Base-by-base conservation (phyloP, 2,113 vertebrate species). In the Scopus umbretta region DNA sequence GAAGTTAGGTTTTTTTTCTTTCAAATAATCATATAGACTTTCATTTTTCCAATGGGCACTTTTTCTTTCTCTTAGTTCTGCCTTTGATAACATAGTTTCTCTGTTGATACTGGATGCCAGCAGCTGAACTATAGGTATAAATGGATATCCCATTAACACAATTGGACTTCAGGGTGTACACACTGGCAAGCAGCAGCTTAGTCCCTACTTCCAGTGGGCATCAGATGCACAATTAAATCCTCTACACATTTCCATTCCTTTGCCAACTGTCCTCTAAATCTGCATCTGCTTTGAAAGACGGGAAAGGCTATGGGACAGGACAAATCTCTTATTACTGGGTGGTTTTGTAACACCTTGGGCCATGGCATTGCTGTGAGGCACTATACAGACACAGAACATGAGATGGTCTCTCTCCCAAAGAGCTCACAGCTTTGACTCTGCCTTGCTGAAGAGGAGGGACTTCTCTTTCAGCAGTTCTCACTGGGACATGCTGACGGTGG, bases 11-110 rank as follows among this genome's bases (percentile, higher is more conserved):
- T 74, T 59, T 74, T 59, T 94, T 86, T 47, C 36, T 80, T 79
- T 86, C 58, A 55, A 66, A 62, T 40, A 59, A 61, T 50, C 21
- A 22, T 34, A 15, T 4, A n/a, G 16, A 23, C 27, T 68, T 76
- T 38, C 32, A 43, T 22, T 53, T 45, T 86, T 65, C 45, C 36
- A 63, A 20, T 23, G 7, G 27, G 5, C 12, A 43, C 13, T 43
- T 78, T 63, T 58, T 52, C n/a, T 84, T 78, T 65, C 42, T 66
- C 53, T 72, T 38, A 81, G 42, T 52, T 92, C 55, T 96, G 86
- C 30, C 42, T 82, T 82, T 68, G 27, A 40, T 63, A 52, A 36
- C 27, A 32, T 1, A 73, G 17, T 50, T 73, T 73, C 43, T 86
- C 40, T 63, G 32, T 36, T 92, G 21, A 81, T 45, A 49, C 8